Conservation (phyloP, 2,113 vertebrate genomes). For the Hymenochirus boettgeri region DNA sequence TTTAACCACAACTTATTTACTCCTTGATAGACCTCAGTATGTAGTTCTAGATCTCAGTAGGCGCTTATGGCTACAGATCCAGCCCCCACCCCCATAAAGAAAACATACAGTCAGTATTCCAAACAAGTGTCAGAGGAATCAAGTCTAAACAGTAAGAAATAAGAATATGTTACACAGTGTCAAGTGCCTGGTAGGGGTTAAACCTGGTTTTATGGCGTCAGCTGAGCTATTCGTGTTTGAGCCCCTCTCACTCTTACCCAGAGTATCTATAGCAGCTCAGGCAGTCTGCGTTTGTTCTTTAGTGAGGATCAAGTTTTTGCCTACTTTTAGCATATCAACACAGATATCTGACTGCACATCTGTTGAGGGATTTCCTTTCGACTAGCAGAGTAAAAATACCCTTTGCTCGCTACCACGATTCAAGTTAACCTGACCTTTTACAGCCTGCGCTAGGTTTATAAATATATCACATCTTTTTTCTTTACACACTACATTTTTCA, state of each 20-base stretch:
- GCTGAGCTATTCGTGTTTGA: not conserved
- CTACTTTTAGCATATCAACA: constrained; percentile 5
- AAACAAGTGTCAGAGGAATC: too few species aligned
- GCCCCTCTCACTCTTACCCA: not conserved
- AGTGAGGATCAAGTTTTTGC: not conserved
- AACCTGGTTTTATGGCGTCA: not conserved
- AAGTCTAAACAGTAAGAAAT: too few species aligned
- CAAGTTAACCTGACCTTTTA: not conserved
- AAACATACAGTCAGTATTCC: too few species aligned
- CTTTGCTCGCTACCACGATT: not conserved
- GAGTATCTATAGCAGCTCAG: not conserved
- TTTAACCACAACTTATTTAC: too few species aligned
- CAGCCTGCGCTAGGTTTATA: not conserved
- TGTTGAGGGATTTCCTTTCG: not conserved
- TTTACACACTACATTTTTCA: too few species aligned
- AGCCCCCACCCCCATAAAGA: too few species aligned
- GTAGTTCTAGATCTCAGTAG: too few species aligned
- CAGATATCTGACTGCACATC: constrained; percentile 4
- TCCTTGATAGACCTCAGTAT: too few species aligned
- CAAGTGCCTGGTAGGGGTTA: too few species aligned
- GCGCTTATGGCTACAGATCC: too few species aligned
- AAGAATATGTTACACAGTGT: too few species aligned
- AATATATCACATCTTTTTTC: not conserved
- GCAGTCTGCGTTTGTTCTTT: not conserved
- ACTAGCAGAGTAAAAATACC: constrained; percentile 1